phyloP scores from a whole-genome alignment of 2,113 vertebrate genomes.

The Colistium nudipinnis region DNA sequence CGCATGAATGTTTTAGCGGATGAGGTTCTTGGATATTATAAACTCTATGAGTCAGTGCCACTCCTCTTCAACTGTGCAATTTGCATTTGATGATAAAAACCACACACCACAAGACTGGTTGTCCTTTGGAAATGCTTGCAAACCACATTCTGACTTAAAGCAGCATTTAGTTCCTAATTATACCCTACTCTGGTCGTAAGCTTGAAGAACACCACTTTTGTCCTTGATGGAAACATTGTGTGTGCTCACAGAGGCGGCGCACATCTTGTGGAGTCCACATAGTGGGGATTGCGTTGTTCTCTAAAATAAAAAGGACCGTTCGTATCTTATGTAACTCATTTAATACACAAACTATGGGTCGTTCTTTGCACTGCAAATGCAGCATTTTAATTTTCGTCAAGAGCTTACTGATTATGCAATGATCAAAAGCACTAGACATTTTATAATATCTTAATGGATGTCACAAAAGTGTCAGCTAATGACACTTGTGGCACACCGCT shows the following conservation, averaged over 20 bases:
- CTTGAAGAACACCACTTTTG: conserved; percentile 75
- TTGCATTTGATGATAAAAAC: conserved; percentile 87
- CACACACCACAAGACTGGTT: conserved; percentile 84
- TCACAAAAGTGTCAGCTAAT: conserved; percentile 30
- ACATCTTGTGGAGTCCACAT: conserved; percentile 37
- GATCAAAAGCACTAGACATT: conserved; percentile 36
- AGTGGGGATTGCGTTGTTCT: conserved; percentile 41
- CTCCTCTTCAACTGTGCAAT: conserved; percentile 84
- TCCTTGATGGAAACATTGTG: conserved; percentile 83
- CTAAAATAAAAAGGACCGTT: conserved; percentile 57
- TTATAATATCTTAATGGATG: conserved; percentile 59
- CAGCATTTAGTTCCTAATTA: conserved; percentile 85
- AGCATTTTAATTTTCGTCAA: conserved; percentile 69
- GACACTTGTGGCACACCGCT: conserved; percentile 3
- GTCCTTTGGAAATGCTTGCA: conserved; percentile 83
- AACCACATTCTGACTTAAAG: conserved; percentile 84
- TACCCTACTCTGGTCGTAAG: conserved; percentile 76
- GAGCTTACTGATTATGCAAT: conserved; percentile 63
- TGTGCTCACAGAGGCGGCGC: conserved; percentile 56
- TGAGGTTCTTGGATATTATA: conserved; percentile 81
- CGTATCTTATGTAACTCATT: conserved; percentile 65
- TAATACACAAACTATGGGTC: conserved; percentile 32
- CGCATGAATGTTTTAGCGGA: conserved; percentile 79
- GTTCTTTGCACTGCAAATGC: conserved; percentile 31
- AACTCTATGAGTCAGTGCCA: conserved; percentile 81